phyloP scores from a whole-genome alignment of 2,797 vertebrate genomes.

The Brachyrhaphis roseni region DNA sequence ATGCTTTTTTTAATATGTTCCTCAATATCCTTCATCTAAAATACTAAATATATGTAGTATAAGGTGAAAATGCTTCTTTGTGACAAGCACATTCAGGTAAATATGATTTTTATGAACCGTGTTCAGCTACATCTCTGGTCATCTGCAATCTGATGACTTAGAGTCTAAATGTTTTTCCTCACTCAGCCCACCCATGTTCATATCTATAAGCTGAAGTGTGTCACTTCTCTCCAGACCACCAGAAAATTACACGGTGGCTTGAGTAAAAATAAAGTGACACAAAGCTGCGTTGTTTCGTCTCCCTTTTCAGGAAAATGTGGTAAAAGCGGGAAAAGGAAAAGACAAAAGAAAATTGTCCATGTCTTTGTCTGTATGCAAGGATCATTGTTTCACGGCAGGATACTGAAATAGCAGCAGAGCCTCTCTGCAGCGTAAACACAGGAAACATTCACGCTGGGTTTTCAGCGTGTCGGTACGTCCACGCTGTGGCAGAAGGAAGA shows the following conservation, averaged over 20 bases:
- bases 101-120: not conserved
- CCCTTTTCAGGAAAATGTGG: conserved; percentile 43
- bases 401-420: conserved; percentile 57
- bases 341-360: conserved; percentile 24
- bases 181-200: conserved; percentile 34
- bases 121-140: not conserved
- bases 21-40: not conserved
- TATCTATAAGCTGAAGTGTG: conserved; percentile 27
- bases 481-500: conserved; percentile 12
- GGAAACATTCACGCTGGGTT: conserved; percentile 16
- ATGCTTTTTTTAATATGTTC: not conserved
- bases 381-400: conserved; percentile 33
- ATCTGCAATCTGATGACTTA: conserved; percentile 14
- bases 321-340: conserved; percentile 12
- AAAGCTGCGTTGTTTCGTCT: conserved; percentile 51
- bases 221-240: conserved; percentile 52
- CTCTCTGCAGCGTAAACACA: conserved; percentile 51
- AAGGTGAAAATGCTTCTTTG: no score
- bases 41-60: not conserved
- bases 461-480: not conserved
- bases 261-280: conserved; percentile 32
- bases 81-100: not conserved
- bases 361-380: conserved; percentile 30
- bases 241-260: conserved; percentile 44
- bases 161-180: conserved; percentile 45